A percentile compares a stretch with the other conserved stretches of the same genome.
These are phyloP conservation scores for Siderastrea siderea DNA, from an alignment of 92 coral and sea anemone genomes.

Conservation along the genomic window DNA sequence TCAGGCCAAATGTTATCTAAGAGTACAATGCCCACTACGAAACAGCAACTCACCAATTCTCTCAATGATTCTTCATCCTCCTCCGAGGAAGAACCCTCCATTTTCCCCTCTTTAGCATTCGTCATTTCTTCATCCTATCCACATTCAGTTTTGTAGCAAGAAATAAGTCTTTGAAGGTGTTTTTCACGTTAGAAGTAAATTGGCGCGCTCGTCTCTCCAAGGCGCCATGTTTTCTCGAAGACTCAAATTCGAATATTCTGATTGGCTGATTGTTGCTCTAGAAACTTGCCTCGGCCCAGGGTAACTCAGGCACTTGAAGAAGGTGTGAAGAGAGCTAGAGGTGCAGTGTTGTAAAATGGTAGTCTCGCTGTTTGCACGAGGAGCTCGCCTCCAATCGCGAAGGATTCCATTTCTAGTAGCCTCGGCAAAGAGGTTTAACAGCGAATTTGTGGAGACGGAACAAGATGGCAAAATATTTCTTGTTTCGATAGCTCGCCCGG, in stretches of 20 bases:
- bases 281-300: constrained; percentile 64
- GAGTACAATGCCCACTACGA: too few relatives aligned
- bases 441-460: constrained; percentile 79
- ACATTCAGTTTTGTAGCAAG: background rate
- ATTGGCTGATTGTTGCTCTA: constrained; percentile 84
- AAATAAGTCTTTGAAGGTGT: background rate
- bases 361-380: constrained; percentile 12
- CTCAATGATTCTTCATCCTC: constrained; percentile 83
- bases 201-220: background rate
- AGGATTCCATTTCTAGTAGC: constrained; percentile 69
- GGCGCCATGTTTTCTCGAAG: constrained; percentile 58
- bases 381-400: constrained; percentile 1
- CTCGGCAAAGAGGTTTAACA: constrained; percentile 64
- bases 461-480: constrained; percentile 76
- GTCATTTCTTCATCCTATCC: constrained; percentile 60
- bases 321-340: background rate
- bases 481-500: constrained; percentile 87
- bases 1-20: too few relatives aligned
- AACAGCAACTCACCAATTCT: constrained; percentile 69
- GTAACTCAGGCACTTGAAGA: constrained; percentile 3
- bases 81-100: constrained; percentile 54
- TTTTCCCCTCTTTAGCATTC: constrained; percentile 47
- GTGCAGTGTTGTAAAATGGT: constrained; percentile 11
- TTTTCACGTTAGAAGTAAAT: background rate
- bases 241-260: constrained; percentile 75